Evolutionary conservation across 2,113 vertebrate species (phyloP).

Genomic region (Muntiacus reevesi): DNA sequence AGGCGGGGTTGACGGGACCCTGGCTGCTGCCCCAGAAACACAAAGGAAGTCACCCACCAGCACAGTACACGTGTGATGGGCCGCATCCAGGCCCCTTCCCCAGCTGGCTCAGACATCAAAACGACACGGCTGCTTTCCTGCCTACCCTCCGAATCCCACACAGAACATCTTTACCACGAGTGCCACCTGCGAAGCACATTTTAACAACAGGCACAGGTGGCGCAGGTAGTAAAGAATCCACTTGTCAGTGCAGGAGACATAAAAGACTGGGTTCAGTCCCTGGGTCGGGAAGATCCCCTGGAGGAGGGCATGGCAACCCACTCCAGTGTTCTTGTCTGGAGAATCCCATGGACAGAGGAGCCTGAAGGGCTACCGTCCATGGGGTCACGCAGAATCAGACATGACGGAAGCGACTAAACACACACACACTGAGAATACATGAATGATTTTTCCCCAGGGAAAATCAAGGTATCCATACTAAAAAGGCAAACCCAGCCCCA

Average conservation of each 20-base stretch:
- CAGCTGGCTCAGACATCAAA: neutral
- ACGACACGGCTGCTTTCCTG: neutral
- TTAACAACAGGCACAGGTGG: neutral
- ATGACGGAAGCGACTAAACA: neutral
- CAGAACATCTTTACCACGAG: neutral
- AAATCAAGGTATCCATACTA: neutral
- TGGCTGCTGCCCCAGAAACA: too few species aligned
- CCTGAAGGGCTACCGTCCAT: neutral
- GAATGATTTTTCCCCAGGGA: neutral
- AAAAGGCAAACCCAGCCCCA: neutral
- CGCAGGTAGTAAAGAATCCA: neutral
- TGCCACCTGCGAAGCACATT: neutral
- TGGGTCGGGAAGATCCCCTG: neutral
- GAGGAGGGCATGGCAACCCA: neutral
- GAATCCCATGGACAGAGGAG: neutral
- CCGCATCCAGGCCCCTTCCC: fast-evolving
- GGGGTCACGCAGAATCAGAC: neutral
- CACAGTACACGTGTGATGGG: fast-evolving
- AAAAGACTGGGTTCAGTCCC: neutral
- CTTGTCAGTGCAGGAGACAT: neutral
- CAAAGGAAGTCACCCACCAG: neutral
- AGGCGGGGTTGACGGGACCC: neutral
- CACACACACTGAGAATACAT: neutral
- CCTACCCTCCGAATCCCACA: neutral
- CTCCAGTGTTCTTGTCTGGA: neutral